A percentile compares a stretch with the other conserved stretches of the same genome.
Conservation (phyloP, 2,113 vertebrate genomes). For the Seriola quinqueradiata region DNA sequence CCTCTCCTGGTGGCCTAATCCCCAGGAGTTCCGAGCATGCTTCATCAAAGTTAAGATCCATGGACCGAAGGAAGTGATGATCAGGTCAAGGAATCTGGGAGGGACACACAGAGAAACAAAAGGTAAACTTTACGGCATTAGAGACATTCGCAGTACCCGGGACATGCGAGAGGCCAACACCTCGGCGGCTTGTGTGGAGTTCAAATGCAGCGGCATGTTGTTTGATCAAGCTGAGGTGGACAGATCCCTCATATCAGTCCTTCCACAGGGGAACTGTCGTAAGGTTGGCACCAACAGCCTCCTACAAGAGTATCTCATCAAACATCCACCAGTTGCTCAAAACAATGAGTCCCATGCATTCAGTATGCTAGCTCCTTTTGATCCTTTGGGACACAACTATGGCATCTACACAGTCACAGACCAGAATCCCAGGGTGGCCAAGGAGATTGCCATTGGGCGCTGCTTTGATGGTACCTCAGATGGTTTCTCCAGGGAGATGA, state of each 20-base stretch:
- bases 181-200: conserved; percentile 94
- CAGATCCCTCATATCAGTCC: conserved; percentile 89
- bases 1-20: conserved; percentile 98
- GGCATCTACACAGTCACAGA: conserved; percentile 98
- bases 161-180: conserved; percentile 82
- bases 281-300: conserved; percentile 86
- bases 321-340: conserved; percentile 88
- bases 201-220: conserved; percentile 97
- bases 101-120: conserved; percentile 89
- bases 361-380: conserved; percentile 93
- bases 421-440: conserved; percentile 94
- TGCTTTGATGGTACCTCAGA: conserved; percentile 98
- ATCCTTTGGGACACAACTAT: conserved; percentile 98
- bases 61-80: conserved; percentile 93
- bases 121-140: conserved; percentile 93
- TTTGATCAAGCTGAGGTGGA: conserved; percentile 92
- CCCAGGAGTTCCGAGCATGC: conserved; percentile 97
- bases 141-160: conserved; percentile 93
- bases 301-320: conserved; percentile 91
- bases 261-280: conserved; percentile 93
- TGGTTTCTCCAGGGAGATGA: conserved; percentile 96
- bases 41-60: conserved; percentile 94
- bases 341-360: conserved; percentile 87
- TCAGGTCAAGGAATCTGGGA: conserved; percentile 90
- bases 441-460: conserved; percentile 97